Conservation (phyloP, 2,888 invertebrate species). For the Hypsopygia costalis region DNA sequence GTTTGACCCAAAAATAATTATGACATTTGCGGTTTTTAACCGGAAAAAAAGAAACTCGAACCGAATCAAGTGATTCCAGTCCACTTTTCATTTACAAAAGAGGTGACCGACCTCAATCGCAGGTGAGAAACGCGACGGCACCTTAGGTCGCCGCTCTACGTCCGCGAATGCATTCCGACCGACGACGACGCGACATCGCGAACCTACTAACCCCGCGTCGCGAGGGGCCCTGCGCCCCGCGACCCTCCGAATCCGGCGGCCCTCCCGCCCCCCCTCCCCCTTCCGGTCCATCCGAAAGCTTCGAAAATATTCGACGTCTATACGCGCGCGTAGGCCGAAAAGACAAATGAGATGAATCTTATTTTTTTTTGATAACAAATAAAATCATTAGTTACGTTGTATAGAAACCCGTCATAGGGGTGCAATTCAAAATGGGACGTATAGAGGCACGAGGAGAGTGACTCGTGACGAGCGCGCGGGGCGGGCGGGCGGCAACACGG, state of each 20-base stretch:
- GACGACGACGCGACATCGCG: slow-evolving; percentile 77
- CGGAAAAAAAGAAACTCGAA: slow-evolving; percentile 26
- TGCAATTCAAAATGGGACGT: slow-evolving; percentile 47
- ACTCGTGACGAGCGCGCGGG: slow-evolving; percentile 60
- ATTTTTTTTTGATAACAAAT: slow-evolving; percentile 30
- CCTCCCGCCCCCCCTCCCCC: slow-evolving; percentile 52
- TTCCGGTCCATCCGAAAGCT: slow-evolving; percentile 75
- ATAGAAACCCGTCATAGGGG: slow-evolving; percentile 34
- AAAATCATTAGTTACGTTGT: slow-evolving; percentile 30
- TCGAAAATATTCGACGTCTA: slow-evolving; percentile 72
- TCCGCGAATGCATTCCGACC: slow-evolving; percentile 80
- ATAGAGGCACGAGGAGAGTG: slow-evolving; percentile 43
- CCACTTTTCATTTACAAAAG: slow-evolving; percentile 39
- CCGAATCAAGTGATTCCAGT: slow-evolving; percentile 21
- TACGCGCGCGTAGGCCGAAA: slow-evolving; percentile 57
- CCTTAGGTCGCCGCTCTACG: slow-evolving; percentile 77
- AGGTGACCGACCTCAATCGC: slow-evolving; percentile 60
- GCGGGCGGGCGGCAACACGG: slow-evolving; percentile 64
- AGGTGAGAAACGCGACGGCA: slow-evolving; percentile 71
- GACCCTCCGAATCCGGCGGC: slow-evolving; percentile 69
- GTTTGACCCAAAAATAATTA: slow-evolving; percentile 61
- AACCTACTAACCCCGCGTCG: slow-evolving; percentile 78
- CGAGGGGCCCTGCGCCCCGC: slow-evolving; percentile 76
- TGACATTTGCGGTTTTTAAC: slow-evolving; percentile 17
- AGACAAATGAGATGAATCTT: slow-evolving; percentile 36